Evolutionary conservation across 2,113 vertebrate species (phyloP).

Genomic region (Albula glossodonta): DNA sequence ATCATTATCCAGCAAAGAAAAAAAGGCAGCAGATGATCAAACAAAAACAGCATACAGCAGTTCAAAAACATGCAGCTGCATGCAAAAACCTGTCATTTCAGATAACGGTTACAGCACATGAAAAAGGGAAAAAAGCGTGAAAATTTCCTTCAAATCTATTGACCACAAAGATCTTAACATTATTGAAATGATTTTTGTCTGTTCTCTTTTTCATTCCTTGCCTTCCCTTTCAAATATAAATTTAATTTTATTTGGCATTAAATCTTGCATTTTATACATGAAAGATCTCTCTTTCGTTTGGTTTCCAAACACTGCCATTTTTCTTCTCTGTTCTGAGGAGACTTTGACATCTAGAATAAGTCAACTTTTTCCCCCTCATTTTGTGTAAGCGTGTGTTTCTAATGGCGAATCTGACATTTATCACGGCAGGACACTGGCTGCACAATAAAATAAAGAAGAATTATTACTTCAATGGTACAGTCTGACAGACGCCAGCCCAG

Average conservation of each 20-base stretch:
- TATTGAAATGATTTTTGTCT: constrained; percentile 36
- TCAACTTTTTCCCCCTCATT: constrained; percentile 37
- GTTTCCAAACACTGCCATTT: constrained; percentile 55
- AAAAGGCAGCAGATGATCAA: constrained; percentile 50
- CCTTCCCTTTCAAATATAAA: constrained; percentile 30
- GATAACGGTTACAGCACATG: constrained; percentile 44
- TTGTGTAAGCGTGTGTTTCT: constrained; percentile 34
- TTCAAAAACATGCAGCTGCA: constrained; percentile 47
- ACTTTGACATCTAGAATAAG: constrained; percentile 54
- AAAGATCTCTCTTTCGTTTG: constrained; percentile 58
- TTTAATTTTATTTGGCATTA: constrained; percentile 36
- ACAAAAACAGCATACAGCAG: constrained; percentile 37
- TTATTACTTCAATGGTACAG: constrained; percentile 46
- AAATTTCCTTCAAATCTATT: constrained; percentile 46
- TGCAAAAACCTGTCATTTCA: constrained; percentile 37
- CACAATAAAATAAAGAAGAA: constrained; percentile 51
- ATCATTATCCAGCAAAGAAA: constrained; percentile 44
- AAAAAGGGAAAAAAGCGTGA: constrained; percentile 25
- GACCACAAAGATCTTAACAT: constrained; percentile 9
- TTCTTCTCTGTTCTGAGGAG: constrained; percentile 52
- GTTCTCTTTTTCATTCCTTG: constrained; percentile 11
- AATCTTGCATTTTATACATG: constrained; percentile 46
- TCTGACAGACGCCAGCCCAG: constrained; percentile 43
- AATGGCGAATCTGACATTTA: constrained; percentile 48
- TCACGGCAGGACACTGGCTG: constrained; percentile 50